Evolutionary conservation across 2,113 vertebrate genomes (phyloP).

Genomic region (Delphinapterus leucas): DNA sequence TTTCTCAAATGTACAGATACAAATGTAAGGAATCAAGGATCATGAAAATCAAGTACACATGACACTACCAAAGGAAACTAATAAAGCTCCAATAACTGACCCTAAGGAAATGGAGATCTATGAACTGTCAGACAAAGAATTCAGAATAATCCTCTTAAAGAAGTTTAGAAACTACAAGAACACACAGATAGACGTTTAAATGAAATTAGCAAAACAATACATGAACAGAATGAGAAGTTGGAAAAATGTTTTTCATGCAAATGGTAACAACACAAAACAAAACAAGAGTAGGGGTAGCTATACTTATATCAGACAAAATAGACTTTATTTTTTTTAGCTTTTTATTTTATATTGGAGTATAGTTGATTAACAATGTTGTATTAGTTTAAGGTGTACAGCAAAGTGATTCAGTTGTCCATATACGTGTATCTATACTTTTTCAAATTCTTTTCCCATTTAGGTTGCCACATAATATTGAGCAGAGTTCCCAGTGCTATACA

Average conservation of each 20-base stretch:
- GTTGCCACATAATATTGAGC: no score
- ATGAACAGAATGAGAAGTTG: no score
- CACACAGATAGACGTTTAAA: not conserved
- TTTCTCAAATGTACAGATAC: not conserved
- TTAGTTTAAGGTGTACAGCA: no score
- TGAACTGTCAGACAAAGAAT: not conserved
- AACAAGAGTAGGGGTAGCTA: not conserved
- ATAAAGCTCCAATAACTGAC: not conserved
- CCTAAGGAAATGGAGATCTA: not conserved
- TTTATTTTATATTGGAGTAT: no score
- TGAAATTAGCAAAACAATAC: not conserved
- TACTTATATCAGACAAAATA: not conserved
- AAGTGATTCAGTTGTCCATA: no score
- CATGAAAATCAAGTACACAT: not conserved
- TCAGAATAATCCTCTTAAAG: not conserved
- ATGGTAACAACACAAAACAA: not conserved
- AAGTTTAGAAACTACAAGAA: not conserved
- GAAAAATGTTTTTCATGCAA: not conserved
- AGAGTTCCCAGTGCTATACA: no score
- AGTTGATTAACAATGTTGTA: no score
- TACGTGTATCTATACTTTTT: no score
- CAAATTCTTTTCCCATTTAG: no score
- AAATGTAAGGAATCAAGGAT: not conserved
- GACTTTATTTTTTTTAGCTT: no score
- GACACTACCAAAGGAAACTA: not conserved